phyloP scores from a whole-genome alignment of 2,888 invertebrate species.

The Dexiosoma caninum region DNA sequence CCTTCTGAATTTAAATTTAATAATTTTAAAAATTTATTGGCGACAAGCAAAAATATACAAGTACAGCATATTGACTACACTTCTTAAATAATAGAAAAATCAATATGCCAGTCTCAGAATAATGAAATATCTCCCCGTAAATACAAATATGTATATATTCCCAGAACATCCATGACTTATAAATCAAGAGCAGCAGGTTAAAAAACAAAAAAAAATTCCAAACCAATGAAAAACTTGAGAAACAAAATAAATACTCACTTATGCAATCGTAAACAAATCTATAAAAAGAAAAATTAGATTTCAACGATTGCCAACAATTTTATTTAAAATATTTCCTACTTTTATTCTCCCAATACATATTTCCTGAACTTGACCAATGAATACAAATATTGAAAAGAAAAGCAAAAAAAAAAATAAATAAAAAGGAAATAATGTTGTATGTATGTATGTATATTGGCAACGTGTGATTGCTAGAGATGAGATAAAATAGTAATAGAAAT shows the following conservation, averaged over 20 bases:
- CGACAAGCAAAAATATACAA: background rate
- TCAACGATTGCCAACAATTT: constrained; percentile 62
- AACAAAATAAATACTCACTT: constrained; percentile 58
- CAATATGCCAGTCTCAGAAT: constrained; percentile 43
- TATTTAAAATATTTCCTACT: constrained; percentile 35
- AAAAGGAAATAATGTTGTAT: constrained; percentile 16
- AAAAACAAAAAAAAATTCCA: constrained; percentile 6
- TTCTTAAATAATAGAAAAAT: constrained; percentile 29
- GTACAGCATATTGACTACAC: background rate
- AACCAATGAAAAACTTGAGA: constrained; percentile 34
- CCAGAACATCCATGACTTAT: constrained; percentile 58
- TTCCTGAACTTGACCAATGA: constrained; percentile 47
- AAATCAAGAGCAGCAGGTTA: constrained; percentile 60
- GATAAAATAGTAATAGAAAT: constrained; percentile 64
- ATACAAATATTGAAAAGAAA: constrained; percentile 13
- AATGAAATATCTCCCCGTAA: constrained; percentile 58
- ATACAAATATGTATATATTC: constrained; percentile 46
- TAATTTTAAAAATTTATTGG: background rate
- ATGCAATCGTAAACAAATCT: constrained; percentile 63
- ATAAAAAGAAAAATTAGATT: constrained; percentile 62
- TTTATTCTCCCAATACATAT: constrained; percentile 11
- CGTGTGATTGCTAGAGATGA: constrained; percentile 59
- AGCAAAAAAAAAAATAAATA: too few species aligned
- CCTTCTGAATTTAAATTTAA: too few species aligned
- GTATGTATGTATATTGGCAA: constrained; percentile 35